Evolutionary conservation across 2,113 vertebrate genomes (phyloP).

Genomic region (Corythoichthys haematopterus): DNA sequence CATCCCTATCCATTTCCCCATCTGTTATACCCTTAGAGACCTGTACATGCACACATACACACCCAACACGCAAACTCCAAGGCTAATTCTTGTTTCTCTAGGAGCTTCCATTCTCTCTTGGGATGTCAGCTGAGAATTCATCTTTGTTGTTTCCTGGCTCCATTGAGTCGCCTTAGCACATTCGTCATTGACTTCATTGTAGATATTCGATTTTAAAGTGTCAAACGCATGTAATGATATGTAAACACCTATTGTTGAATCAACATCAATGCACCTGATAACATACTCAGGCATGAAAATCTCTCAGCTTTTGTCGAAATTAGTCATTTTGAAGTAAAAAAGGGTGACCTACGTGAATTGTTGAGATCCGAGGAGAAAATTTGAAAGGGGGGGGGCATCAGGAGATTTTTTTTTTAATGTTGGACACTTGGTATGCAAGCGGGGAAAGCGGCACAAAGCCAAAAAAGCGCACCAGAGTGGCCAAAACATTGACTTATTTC

Average conservation of each 20-base stretch:
- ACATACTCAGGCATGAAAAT: neutral
- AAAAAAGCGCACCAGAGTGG: too few species aligned
- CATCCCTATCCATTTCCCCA: constrained; percentile 59
- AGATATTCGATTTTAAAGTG: neutral
- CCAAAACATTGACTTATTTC: too few species aligned
- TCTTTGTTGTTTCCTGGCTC: constrained; percentile 22
- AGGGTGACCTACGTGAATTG: too few species aligned
- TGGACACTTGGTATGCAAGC: too few species aligned
- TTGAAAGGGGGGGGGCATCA: too few species aligned
- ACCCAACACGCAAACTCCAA: constrained; percentile 29
- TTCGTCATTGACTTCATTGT: neutral
- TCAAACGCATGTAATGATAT: neutral
- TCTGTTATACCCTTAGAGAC: constrained; percentile 58
- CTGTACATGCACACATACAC: constrained; percentile 24
- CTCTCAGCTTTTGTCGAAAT: neutral
- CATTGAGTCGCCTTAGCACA: constrained; percentile 14
- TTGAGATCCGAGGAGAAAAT: too few species aligned
- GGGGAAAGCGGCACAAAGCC: too few species aligned
- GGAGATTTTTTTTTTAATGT: too few species aligned
- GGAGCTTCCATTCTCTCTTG: constrained; percentile 59
- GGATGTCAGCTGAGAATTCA: constrained; percentile 49
- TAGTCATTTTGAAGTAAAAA: too few species aligned
- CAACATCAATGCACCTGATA: neutral
- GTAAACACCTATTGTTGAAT: neutral
- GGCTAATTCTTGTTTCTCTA: constrained; percentile 58